Conservation (phyloP, 1,140 invertebrate species). For the Drosophila tsacasi region DNA sequence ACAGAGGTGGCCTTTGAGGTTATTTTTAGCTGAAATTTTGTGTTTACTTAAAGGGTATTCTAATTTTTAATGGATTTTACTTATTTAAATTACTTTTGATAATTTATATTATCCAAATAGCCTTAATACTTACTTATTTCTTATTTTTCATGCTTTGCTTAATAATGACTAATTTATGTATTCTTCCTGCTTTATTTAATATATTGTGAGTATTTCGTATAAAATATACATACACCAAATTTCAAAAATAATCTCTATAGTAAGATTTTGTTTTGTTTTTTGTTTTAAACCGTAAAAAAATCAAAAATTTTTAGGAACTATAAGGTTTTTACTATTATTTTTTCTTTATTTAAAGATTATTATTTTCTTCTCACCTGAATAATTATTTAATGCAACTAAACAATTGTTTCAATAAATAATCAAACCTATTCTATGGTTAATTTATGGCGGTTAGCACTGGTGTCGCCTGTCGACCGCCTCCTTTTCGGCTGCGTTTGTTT, state of each 20-base stretch:
- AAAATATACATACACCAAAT: no score
- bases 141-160: no score
- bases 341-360: not conserved
- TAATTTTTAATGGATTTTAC: not conserved
- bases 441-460: constrained; percentile 8
- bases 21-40: not conserved
- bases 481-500: constrained; percentile 45
- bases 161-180: no score
- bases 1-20: constrained; percentile 5
- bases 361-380: not conserved
- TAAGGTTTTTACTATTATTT: not conserved
- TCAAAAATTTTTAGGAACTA: no score
- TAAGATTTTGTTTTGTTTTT: no score
- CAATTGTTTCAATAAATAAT: not conserved
- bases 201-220: no score
- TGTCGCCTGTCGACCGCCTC: constrained; percentile 13
- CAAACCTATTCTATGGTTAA: not conserved
- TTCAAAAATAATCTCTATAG: no score
- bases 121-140: no score
- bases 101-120: no score
- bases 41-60: not conserved
- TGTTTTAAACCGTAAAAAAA: no score
- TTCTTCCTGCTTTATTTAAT: no score
- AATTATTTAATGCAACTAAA: no score
- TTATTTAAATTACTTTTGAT: not conserved